phyloP scores from a whole-genome alignment of 2,113 vertebrate genomes.

The Rhineura floridana region DNA sequence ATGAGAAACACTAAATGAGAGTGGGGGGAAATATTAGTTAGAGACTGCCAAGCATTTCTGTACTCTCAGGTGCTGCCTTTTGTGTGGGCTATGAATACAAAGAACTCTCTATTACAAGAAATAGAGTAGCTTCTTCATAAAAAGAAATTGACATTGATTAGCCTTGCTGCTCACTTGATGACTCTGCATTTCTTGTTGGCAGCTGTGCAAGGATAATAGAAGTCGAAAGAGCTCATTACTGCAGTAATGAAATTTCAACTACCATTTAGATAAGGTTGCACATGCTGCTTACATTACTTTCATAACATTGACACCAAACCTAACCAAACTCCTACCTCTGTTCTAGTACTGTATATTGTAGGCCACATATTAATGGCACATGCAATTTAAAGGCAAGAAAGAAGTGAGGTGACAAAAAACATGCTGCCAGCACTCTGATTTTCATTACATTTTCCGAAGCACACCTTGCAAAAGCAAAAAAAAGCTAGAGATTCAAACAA shows the following conservation, averaged over 20 bases:
- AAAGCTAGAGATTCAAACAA: not conserved
- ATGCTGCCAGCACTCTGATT: not conserved
- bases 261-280: constrained; percentile 45
- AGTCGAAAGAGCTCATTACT: constrained; percentile 38
- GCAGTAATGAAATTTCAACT: constrained; percentile 40
- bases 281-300: constrained; percentile 30
- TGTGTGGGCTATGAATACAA: constrained; percentile 34
- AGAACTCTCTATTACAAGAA: constrained; percentile 35
- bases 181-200: constrained; percentile 40
- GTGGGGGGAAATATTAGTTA: not conserved
- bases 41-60: not conserved
- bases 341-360: not conserved
- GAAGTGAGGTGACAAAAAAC: constrained; percentile 13
- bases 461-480: not conserved
- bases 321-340: constrained; percentile 29
- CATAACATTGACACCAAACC: constrained; percentile 2
- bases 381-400: constrained; percentile 12
- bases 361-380: constrained; percentile 17
- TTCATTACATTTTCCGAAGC: not conserved
- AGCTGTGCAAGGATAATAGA: constrained; percentile 38
- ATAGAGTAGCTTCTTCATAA: not conserved
- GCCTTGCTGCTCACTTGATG: constrained; percentile 15
- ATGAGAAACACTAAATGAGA: constrained; percentile 17
- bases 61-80: constrained; percentile 16
- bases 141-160: constrained; percentile 40